Base-by-base conservation (phyloP, 2,797 vertebrate genomes). In the Okamejei kenojei region DNA sequence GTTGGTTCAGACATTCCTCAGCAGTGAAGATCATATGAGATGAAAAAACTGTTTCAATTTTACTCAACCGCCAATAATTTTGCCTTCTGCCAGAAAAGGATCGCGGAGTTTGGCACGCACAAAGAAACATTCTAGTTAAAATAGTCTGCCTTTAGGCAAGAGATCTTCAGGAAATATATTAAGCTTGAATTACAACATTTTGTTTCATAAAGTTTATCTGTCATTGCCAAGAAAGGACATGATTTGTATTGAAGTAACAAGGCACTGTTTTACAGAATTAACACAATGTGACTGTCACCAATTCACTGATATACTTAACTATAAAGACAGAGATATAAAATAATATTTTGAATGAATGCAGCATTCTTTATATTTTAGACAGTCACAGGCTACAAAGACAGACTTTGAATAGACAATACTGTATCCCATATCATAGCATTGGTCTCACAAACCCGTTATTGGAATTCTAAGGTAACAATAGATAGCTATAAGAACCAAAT, bases 121-220 rank as follows among this genome's bases (percentile, higher is more conserved):
- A 74, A 74, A 92, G 71, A 76, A 73, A 74, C 26, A 74, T 71
- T 17, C 71, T 38, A 92, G 90, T 92, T 76, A 76, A 73, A 92
- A 92, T 74, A 92, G 23, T 74, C 38, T 76, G 71, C 90, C 90
- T 92, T 76, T 11, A 92, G 90, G 90, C 90, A 92, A 54, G 71
- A 76, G 26, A 71, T 35, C 71, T 92, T 71, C 7, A 76, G 90
- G 90, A 92, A 92, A 92, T 74, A 45, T 38, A 58, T 29, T 74
- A 26, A 92, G 90, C 38, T 74, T 92, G 71, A 92, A 74, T 74
- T 92, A 92, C 35, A 74, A 92, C 76, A 45, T 73, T 88, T 92
- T 92, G 23, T 92, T 92, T 92, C 71, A 74, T 76, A 92, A 92
- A 92, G 90, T 92, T 76, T 74, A 91, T 45, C 45, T 74, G 74